Evolutionary conservation across 1,140 invertebrate species (phyloP).

Genomic region (Agraylea sexmaculata): DNA sequence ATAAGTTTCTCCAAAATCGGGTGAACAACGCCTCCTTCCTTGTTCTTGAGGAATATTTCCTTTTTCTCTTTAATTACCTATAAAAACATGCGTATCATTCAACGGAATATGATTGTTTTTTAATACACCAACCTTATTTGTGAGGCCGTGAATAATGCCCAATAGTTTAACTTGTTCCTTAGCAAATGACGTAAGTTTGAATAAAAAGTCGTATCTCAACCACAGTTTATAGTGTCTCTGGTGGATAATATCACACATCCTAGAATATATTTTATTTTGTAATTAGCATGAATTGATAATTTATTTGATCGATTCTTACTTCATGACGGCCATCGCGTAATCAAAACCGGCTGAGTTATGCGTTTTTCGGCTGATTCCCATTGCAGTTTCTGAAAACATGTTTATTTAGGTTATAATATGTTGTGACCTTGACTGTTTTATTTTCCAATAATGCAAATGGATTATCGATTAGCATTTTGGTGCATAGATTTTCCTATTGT

Average conservation of each 20-base stretch:
- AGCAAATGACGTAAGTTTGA: conserved; percentile 45
- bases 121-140: conserved; percentile 35
- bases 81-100: no score
- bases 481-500: neutral
- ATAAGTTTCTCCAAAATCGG: conserved; percentile 26
- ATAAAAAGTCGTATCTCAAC: conserved; percentile 45
- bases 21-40: conserved; percentile 36
- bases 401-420: no score
- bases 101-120: no score
- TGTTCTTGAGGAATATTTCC: conserved; percentile 37
- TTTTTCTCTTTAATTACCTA: conserved; percentile 49
- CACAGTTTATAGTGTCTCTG: conserved; percentile 51
- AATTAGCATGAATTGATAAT: conserved; percentile 9
- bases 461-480: neutral
- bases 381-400: conserved; percentile 48
- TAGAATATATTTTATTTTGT: conserved; percentile 24
- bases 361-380: conserved; percentile 53
- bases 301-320: conserved; percentile 32
- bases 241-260: conserved; percentile 62
- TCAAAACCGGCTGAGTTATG: conserved; percentile 52
- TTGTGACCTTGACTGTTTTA: no score
- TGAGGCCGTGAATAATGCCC: conserved; percentile 50
- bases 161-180: conserved; percentile 48
- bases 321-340: conserved; percentile 62
- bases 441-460: neutral